Conservation (phyloP, 2,797 vertebrate genomes). For the Characodon lateralis region DNA sequence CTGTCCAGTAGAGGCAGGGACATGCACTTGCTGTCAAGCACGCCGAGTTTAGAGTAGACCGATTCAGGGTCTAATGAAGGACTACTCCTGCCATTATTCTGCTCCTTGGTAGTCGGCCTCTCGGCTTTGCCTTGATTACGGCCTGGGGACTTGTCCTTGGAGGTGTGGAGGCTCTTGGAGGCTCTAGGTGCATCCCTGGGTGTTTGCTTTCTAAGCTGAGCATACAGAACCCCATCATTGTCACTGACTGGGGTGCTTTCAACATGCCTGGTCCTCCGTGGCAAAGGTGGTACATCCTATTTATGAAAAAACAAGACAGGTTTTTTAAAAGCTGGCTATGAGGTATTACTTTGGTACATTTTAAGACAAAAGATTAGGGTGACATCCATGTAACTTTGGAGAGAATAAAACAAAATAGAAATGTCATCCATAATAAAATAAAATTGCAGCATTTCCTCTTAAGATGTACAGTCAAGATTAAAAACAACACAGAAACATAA, state of each 20-base stretch:
- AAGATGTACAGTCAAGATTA: not conserved
- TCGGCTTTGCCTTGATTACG: conserved; percentile 8
- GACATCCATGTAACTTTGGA: not conserved
- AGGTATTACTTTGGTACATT: not conserved
- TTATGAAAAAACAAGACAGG: conserved; percentile 28
- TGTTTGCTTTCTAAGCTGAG: conserved; percentile 72
- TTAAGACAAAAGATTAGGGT: not conserved
- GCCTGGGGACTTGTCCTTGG: conserved; percentile 25
- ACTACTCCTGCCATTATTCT: conserved; percentile 25
- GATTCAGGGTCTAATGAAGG: conserved; percentile 18
- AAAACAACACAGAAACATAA: not conserved
- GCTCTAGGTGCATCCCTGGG: conserved; percentile 16
- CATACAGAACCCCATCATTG: conserved; percentile 66
- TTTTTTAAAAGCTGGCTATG: conserved; percentile 10
- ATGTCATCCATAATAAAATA: not conserved
- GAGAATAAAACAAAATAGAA: not conserved
- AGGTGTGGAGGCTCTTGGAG: conserved; percentile 6
- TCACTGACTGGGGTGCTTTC: conserved; percentile 33
- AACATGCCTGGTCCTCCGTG: conserved; percentile 58
- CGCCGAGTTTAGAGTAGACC: conserved; percentile 74
- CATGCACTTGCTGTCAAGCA: conserved; percentile 66
- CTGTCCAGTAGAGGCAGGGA: conserved; percentile 67
- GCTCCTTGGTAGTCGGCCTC: conserved; percentile 17
- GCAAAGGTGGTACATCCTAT: conserved; percentile 75
- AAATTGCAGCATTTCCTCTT: not conserved